Conservation (phyloP, 2,113 vertebrate genomes). For the Gnathonemus longibarbis region DNA sequence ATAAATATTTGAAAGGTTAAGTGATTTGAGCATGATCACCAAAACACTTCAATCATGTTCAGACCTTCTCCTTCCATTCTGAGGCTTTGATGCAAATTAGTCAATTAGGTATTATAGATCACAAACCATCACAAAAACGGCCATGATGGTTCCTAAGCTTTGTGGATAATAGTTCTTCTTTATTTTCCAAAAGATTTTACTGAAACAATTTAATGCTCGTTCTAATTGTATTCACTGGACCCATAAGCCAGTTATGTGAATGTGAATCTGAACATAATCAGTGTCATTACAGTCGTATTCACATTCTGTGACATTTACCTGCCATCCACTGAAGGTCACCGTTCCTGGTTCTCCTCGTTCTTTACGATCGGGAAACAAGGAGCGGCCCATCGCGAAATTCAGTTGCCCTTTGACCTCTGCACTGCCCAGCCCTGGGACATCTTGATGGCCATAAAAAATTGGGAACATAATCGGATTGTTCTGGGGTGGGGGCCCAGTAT, state of each 20-base stretch:
- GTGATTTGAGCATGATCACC: conserved; percentile 23
- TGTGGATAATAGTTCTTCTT: conserved; percentile 62
- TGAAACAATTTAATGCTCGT: conserved; percentile 54
- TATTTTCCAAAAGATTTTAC: conserved; percentile 51
- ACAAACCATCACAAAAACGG: conserved; percentile 50
- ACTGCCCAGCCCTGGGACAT: not conserved
- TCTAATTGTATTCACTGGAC: conserved; percentile 42
- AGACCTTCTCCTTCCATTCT: conserved; percentile 38
- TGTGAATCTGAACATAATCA: conserved; percentile 32
- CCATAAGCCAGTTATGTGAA: conserved; percentile 39
- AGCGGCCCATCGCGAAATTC: not conserved
- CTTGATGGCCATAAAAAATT: not conserved
- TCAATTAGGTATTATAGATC: conserved; percentile 56
- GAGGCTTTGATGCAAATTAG: conserved; percentile 59
- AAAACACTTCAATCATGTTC: conserved; percentile 25
- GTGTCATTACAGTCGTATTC: conserved; percentile 29
- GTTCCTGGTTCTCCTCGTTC: not conserved
- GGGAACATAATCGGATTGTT: not conserved
- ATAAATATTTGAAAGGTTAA: conserved; percentile 30
- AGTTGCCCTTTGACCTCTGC: not conserved
- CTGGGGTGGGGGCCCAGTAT: not conserved
- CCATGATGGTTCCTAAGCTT: conserved; percentile 55
- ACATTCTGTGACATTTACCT: conserved; percentile 28
- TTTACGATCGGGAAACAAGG: not conserved
- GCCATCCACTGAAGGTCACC: conserved; percentile 14